Evolutionary conservation across 1,140 invertebrate species (phyloP), one percentile per base, ranked within the genome.

Genomic region (Heliconius congener): DNA sequence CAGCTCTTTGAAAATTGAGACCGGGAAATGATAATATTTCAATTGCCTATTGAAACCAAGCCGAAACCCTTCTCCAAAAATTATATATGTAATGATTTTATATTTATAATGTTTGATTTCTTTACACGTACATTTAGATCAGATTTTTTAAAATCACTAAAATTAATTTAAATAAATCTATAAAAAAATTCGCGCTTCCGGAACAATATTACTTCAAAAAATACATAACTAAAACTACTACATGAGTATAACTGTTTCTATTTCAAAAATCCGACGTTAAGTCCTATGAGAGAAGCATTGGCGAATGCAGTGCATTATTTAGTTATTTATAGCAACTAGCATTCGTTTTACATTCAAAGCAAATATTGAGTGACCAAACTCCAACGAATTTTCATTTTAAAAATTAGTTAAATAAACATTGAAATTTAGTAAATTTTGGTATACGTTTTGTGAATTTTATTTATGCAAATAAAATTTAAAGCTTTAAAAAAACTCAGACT

Each of bases 211-310:
- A 66, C 16, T 18, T 60, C 8, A 9, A 66, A 66, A 66, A 66
- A 66, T n/a, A 23, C 1, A 23, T 57, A 0, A 57, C 19, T 23
- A 23, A 60, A 60, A n/a, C n/a, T 23, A 2, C 23, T 66, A 66
- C 23, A 66, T 13, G 60, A 13, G 23, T 30, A 66, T 30, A 27
- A 66, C 27, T 16, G 60, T 66, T 66, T 66, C 60, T 66, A 66
- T 66, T 66, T 66, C 60, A 66, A 11, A 27, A 75, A 42, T 75
- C 74, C n/a, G 57, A 75, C 74, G 60, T 55, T 60, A 66, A 75
- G 23, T 75, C 74, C 74, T 66, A 75, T 55, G 74, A 75, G 74
- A 75, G 74, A 66, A 42, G 34, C 55, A 75, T 75, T 23, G 74
- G 27, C 55, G 74, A 75, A 39, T 75, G 74, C 74, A 75, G 74